Percentiles rank a stretch among this genome's conserved stretches.
These are phyloP conservation scores for Pegoplata infirma DNA, from an alignment of 2,888 invertebrate species.

Conservation along the genomic window DNA sequence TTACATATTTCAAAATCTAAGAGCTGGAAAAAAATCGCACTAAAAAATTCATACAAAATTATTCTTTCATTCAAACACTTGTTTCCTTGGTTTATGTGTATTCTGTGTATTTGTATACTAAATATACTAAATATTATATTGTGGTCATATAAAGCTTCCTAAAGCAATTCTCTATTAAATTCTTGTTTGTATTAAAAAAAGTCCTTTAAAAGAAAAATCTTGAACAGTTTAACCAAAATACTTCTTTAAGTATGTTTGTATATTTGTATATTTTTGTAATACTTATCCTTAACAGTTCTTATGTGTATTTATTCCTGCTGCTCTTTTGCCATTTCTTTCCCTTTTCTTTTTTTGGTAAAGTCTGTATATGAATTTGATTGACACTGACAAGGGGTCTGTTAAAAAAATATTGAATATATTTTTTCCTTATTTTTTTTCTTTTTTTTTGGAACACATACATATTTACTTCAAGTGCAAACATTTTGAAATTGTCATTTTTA, in stretches of 20 bases:
- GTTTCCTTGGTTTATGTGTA: no score
- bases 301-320: not conserved
- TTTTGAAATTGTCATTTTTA: constrained; percentile 49
- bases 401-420: constrained; percentile 32
- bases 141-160: no score
- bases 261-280: no score
- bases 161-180: no score
- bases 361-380: constrained; percentile 60
- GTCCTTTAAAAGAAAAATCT: not conserved
- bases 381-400: constrained; percentile 55
- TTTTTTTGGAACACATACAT: not conserved
- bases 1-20: no score
- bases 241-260: not conserved
- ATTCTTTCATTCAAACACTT: no score
- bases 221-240: not conserved
- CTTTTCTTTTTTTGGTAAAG: not conserved
- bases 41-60: no score
- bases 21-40: no score
- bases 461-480: constrained; percentile 28
- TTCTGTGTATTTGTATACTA: no score
- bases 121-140: no score
- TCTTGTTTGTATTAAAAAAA: not conserved
- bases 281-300: not conserved
- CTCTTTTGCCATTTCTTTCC: not conserved
- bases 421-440: not conserved